Evolutionary conservation across 2,888 invertebrate species (phyloP).

Genomic region (Sarcophaga subvicina): DNA sequence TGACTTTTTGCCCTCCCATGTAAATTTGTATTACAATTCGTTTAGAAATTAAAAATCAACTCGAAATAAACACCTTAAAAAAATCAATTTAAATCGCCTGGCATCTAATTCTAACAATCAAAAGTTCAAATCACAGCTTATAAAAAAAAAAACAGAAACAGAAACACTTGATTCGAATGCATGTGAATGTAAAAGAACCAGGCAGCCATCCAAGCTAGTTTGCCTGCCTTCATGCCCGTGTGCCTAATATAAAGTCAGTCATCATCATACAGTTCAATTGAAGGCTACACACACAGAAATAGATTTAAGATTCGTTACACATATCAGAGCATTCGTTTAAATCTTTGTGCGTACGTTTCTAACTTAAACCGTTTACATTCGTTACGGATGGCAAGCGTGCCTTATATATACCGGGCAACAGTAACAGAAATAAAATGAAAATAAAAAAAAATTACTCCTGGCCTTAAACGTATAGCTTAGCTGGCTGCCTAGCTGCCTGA

Average conservation of each 20-base stretch:
- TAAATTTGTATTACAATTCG: slow-evolving; percentile 19
- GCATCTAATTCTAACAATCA: slow-evolving; percentile 36
- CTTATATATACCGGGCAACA: slow-evolving; percentile 24
- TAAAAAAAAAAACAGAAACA: background rate
- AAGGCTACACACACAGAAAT: slow-evolving; percentile 49
- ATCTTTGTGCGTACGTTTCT: slow-evolving; percentile 59
- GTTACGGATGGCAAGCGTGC: slow-evolving; percentile 61
- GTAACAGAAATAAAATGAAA: background rate
- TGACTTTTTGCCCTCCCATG: slow-evolving; percentile 31
- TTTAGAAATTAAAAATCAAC: slow-evolving; percentile 19
- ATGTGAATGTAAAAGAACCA: background rate
- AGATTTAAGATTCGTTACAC: slow-evolving; percentile 63
- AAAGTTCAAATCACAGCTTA: slow-evolving; percentile 31
- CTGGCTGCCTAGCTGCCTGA: background rate
- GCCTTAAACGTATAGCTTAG: too few species aligned
- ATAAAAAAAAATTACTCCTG: background rate
- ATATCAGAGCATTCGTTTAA: slow-evolving; percentile 63
- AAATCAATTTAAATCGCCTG: slow-evolving; percentile 58
- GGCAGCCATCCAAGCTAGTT: background rate
- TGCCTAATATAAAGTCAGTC: background rate
- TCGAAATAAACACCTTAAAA: slow-evolving; percentile 41
- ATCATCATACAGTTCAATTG: slow-evolving; percentile 36
- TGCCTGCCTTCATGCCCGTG: too few species aligned
- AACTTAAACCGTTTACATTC: slow-evolving; percentile 65
- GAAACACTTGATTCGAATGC: background rate